Conservation (phyloP, 2,113 vertebrate species). For the Hipposideros armiger region DNA sequence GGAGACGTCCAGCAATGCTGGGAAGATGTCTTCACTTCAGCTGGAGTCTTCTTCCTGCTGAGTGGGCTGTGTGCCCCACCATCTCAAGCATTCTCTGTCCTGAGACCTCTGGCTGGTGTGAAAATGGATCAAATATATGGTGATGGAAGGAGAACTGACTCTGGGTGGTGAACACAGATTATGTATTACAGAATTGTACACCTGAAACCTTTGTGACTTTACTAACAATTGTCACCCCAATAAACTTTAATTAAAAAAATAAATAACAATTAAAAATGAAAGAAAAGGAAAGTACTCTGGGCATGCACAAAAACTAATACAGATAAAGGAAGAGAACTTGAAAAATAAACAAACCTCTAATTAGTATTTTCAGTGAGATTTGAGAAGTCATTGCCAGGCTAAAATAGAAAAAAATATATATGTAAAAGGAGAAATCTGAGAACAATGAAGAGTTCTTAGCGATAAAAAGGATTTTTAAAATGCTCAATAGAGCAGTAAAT, state of each 20-base stretch:
- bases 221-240: too few relatives aligned
- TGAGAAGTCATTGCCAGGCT: neutral
- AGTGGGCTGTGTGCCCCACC: neutral
- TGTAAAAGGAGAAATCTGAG: constrained; percentile 61
- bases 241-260: too few relatives aligned
- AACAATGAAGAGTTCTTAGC: constrained; percentile 36
- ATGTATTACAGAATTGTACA: too few relatives aligned
- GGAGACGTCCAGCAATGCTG: neutral
- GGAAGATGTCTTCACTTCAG: neutral
- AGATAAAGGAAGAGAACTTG: neutral
- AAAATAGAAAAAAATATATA: constrained; percentile 9
- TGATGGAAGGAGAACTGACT: too few relatives aligned
- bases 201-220: too few relatives aligned
- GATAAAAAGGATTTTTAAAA: constrained; percentile 59
- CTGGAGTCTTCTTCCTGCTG: neutral
- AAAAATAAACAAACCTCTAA: neutral
- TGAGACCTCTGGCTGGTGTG: neutral
- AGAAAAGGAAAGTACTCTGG: neutral
- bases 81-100: neutral
- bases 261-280: too few relatives aligned
- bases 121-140: too few relatives aligned
- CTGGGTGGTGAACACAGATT: too few relatives aligned
- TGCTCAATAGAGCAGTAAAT: constrained; percentile 52
- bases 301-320: neutral
- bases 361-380: constrained; percentile 67